Evolutionary conservation across 1,140 invertebrate species (phyloP).

Genomic region (Meloidogyne exigua): DNA sequence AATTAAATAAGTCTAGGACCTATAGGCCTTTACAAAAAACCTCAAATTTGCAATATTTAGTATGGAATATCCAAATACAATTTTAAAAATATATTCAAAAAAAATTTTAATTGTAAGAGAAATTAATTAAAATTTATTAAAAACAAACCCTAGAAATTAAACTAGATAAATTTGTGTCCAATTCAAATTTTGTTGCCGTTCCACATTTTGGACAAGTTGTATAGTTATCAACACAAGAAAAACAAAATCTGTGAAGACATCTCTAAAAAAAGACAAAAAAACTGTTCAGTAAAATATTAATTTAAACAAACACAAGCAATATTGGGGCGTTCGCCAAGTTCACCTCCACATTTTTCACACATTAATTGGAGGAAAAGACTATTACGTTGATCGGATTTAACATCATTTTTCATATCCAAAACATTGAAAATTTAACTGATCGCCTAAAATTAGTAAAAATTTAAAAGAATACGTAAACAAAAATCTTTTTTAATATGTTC

Average conservation of each 20-base stretch:
- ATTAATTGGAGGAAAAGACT: conserved; percentile 19
- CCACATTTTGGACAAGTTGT: conserved; percentile 20
- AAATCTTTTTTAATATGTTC: no score
- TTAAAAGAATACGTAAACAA: no score
- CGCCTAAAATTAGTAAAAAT: neutral
- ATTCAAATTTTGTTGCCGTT: conserved; percentile 10
- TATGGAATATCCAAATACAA: no score
- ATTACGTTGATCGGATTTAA: neutral
- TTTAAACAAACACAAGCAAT: neutral
- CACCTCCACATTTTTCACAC: neutral
- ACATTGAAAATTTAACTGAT: neutral
- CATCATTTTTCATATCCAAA: conserved; percentile 8
- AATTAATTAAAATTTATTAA: neutral
- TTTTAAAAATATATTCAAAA: no score
- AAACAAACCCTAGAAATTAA: conserved; percentile 14
- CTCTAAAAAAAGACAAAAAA: neutral
- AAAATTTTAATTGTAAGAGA: no score
- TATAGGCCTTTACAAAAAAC: no score
- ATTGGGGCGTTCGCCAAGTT: neutral
- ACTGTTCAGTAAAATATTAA: neutral
- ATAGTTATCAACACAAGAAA: neutral
- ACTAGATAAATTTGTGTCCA: conserved; percentile 11
- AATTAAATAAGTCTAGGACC: no score
- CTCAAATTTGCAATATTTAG: no score
- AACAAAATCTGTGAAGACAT: conserved; percentile 25